A percentile compares a stretch with the other conserved stretches of the same genome.
Evolutionary conservation across 2,888 invertebrate species (phyloP).

Genomic region (Acleris holmiana): DNA sequence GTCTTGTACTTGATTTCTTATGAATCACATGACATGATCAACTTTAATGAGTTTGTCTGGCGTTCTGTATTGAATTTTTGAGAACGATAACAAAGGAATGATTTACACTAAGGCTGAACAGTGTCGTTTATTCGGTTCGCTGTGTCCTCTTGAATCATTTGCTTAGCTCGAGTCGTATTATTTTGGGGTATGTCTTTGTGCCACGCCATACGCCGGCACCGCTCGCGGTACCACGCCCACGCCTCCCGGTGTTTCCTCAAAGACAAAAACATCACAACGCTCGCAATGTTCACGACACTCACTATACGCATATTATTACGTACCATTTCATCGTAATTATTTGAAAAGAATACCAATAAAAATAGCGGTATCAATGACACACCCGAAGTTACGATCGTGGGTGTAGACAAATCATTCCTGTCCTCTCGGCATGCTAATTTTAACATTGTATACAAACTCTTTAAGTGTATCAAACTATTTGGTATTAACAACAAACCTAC

Average conservation of each 20-base stretch:
- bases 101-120: no score
- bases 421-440: slow-evolving; percentile 5
- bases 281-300: slow-evolving; percentile 9
- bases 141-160: no score
- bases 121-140: no score
- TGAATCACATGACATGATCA: no score
- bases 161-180: no score
- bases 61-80: no score
- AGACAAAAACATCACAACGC: slow-evolving; percentile 1
- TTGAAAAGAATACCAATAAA: not conserved
- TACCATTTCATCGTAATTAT: not conserved
- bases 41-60: no score
- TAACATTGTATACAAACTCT: slow-evolving; percentile 14
- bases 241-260: slow-evolving; percentile 2
- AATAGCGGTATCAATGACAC: slow-evolving; percentile 4
- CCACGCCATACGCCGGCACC: not conserved
- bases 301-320: slow-evolving; percentile 8
- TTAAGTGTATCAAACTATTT: not conserved
- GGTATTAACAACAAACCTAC: not conserved
- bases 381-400: slow-evolving; percentile 5
- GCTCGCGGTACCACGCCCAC: slow-evolving; percentile 9
- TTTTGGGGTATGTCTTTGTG: no score
- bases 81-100: no score
- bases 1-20: no score
- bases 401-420: not conserved